Evolutionary conservation across 2,888 invertebrate species (phyloP).

Genomic region (Oeneis ivallda): DNA sequence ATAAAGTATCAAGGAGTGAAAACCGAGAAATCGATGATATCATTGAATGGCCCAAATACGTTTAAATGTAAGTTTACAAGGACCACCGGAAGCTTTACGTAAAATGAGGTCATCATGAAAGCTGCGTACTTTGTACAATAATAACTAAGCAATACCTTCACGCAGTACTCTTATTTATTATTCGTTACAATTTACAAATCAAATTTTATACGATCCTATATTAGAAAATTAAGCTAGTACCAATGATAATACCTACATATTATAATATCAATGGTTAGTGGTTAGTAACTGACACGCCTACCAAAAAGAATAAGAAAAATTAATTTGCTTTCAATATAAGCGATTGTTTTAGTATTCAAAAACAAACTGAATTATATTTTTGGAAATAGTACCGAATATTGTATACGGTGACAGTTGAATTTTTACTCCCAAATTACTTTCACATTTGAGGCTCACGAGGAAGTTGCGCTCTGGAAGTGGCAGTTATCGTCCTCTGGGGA

Average conservation of each 20-base stretch:
- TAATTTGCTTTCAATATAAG: not conserved
- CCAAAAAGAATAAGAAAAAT: not conserved
- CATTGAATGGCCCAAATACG: constrained; percentile 17
- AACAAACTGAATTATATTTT: not conserved
- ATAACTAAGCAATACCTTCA: constrained; percentile 2
- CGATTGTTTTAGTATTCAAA: not conserved
- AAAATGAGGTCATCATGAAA: constrained; percentile 36
- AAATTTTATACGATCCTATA: not conserved
- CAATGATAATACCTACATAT: no score
- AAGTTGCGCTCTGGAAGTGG: constrained; percentile 50
- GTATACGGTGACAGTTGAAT: not conserved
- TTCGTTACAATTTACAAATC: not conserved
- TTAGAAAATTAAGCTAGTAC: no score
- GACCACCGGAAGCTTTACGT: constrained; percentile 30
- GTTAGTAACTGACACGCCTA: constrained; percentile 13
- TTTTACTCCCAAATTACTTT: constrained; percentile 41
- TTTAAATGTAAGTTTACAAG: constrained; percentile 19
- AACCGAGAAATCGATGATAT: constrained; percentile 23
- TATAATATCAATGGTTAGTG: no score
- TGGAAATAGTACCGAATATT: not conserved
- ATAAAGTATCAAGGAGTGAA: constrained; percentile 3
- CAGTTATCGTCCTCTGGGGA: constrained; percentile 42
- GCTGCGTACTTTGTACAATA: constrained; percentile 18
- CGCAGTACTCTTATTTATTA: constrained; percentile 1
- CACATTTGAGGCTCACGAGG: constrained; percentile 66